Evolutionary conservation across 2,888 invertebrate species (phyloP).

Genomic region (Pandemis heparana): DNA sequence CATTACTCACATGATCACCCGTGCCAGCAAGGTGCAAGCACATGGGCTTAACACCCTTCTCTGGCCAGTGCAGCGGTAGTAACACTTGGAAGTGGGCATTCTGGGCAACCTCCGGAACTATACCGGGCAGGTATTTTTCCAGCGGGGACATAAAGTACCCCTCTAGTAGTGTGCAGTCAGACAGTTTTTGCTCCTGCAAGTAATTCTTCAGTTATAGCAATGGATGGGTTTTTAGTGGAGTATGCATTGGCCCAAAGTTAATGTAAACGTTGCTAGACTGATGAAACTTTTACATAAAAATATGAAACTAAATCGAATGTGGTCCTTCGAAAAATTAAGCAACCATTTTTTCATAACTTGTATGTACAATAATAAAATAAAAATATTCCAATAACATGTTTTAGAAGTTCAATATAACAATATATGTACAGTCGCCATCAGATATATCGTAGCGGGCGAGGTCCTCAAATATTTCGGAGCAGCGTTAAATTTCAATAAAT

Average conservation of each 20-base stretch:
- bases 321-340: too few relatives aligned
- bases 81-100: constrained; percentile 93
- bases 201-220: constrained; percentile 4
- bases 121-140: constrained; percentile 92
- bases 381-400: too few relatives aligned
- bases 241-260: background rate
- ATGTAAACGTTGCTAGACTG: background rate
- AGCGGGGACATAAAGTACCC: constrained; percentile 96
- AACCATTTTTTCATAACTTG: too few relatives aligned
- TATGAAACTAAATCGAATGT: too few relatives aligned
- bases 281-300: background rate
- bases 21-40: constrained; percentile 99
- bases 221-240: background rate
- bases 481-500: too few relatives aligned
- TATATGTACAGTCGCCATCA: too few relatives aligned
- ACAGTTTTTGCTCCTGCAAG: constrained; percentile 89
- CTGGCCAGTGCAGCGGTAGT: constrained; percentile 92
- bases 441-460: too few relatives aligned
- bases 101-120: constrained; percentile 93
- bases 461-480: too few relatives aligned
- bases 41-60: constrained; percentile 90
- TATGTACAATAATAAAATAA: too few relatives aligned
- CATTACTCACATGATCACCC: constrained; percentile 95
- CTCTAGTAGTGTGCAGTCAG: constrained; percentile 91
- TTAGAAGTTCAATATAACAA: too few relatives aligned